Conservation (phyloP, 2,797 vertebrate genomes). For the Liasis olivaceus region DNA sequence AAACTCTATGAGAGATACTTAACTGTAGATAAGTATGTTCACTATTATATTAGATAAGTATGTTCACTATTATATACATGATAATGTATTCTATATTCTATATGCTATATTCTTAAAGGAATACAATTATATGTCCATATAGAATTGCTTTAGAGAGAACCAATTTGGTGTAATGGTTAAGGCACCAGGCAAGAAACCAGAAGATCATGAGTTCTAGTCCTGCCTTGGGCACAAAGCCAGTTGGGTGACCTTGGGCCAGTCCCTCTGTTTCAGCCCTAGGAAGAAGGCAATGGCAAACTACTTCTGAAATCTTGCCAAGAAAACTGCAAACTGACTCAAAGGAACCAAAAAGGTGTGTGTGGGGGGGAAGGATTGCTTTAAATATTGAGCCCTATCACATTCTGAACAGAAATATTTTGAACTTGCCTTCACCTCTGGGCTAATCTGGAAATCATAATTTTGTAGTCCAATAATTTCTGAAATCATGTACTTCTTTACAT, state of each 20-base stretch:
- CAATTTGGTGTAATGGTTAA: too few relatives aligned
- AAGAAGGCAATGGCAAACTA: neutral
- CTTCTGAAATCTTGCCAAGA: neutral
- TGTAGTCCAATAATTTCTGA: neutral
- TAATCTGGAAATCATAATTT: neutral
- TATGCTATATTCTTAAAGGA: too few relatives aligned
- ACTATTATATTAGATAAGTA: neutral
- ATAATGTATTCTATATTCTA: too few relatives aligned
- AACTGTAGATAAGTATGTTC: neutral
- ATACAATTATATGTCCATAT: neutral
- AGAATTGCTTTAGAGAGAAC: neutral
- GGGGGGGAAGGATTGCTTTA: neutral
- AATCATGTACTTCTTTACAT: neutral
- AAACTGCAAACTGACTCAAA: neutral
- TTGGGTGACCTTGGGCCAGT: neutral
- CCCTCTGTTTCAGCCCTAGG: neutral
- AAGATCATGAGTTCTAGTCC: too few relatives aligned
- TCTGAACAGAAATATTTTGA: neutral
- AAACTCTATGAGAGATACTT: neutral
- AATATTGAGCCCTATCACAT: neutral
- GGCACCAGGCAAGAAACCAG: too few relatives aligned
- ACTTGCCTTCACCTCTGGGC: neutral
- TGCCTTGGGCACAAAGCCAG: too few relatives aligned
- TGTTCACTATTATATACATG: too few relatives aligned
- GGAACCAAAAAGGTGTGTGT: neutral